Percentiles rank a stretch among this genome's conserved stretches.
phyloP scores from a whole-genome alignment of 2,797 vertebrate species.

The Fratercula arctica region DNA sequence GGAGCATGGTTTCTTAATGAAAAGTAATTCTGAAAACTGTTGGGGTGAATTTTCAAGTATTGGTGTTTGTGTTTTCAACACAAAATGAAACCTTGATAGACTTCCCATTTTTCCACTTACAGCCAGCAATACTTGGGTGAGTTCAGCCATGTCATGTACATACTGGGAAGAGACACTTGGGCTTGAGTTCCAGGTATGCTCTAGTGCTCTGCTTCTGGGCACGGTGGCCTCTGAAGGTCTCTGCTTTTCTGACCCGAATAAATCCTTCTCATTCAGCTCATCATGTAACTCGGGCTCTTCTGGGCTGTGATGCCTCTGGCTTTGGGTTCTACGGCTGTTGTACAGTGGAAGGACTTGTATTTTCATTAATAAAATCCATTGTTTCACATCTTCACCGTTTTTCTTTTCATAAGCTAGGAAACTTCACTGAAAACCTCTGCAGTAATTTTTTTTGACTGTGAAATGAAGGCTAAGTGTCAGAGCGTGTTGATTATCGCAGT shows the following conservation, averaged over 20 bases:
- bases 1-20: background rate
- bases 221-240: no score
- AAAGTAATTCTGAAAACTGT: background rate
- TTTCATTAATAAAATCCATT: no score
- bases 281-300: accelerated
- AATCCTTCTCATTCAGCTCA: background rate
- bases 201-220: accelerated
- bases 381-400: background rate
- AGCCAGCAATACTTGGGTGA: background rate
- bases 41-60: accelerated
- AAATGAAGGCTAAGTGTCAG: background rate
- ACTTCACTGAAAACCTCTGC: background rate
- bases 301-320: background rate
- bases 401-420: background rate
- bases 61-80: background rate
- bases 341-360: background rate
- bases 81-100: background rate
- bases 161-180: background rate
- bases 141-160: accelerated
- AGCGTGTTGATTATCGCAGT: background rate
- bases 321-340: accelerated
- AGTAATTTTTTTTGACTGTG: background rate
- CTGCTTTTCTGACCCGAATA: background rate
- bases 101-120: background rate
- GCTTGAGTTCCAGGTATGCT: background rate